phyloP scores from a whole-genome alignment of 2,797 vertebrate species.

The Florisuga fusca region DNA sequence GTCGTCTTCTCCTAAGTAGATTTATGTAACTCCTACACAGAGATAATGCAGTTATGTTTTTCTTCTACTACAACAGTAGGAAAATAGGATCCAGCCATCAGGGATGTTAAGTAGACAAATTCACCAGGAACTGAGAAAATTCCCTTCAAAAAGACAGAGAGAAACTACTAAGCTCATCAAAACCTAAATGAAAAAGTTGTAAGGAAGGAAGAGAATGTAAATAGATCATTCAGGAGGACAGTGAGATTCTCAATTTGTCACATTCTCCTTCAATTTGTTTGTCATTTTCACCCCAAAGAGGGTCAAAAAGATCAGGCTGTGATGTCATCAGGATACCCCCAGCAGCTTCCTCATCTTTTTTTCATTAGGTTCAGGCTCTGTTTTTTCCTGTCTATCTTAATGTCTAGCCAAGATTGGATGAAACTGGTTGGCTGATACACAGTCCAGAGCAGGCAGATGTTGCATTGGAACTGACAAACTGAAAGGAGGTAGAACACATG shows the following conservation, averaged over 20 bases:
- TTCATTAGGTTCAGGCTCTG: not conserved
- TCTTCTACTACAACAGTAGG: not conserved
- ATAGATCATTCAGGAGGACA: not conserved
- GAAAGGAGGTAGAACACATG: not conserved
- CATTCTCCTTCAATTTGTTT: not conserved
- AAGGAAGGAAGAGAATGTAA: not conserved
- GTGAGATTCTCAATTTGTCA: not conserved
- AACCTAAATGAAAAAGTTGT: not conserved
- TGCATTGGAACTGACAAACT: not conserved
- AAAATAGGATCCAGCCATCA: not conserved
- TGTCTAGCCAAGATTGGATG: not conserved
- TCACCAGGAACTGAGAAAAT: not conserved
- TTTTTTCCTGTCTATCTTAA: constrained; percentile 1
- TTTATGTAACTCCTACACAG: constrained; percentile 50
- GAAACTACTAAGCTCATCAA: not conserved
- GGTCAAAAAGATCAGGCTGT: not conserved
- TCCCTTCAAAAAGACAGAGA: not conserved
- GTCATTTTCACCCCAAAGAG: not conserved
- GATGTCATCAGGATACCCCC: not conserved
- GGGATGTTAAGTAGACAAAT: not conserved
- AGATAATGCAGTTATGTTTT: constrained; percentile 29
- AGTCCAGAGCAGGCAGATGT: not conserved
- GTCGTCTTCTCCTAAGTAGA: constrained; percentile 34
- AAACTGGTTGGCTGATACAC: not conserved
- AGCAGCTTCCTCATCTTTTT: not conserved